These are phyloP conservation scores for Lasioglossum malachurum DNA, from an alignment of 2,888 invertebrate genomes.

Conservation along the genomic window DNA sequence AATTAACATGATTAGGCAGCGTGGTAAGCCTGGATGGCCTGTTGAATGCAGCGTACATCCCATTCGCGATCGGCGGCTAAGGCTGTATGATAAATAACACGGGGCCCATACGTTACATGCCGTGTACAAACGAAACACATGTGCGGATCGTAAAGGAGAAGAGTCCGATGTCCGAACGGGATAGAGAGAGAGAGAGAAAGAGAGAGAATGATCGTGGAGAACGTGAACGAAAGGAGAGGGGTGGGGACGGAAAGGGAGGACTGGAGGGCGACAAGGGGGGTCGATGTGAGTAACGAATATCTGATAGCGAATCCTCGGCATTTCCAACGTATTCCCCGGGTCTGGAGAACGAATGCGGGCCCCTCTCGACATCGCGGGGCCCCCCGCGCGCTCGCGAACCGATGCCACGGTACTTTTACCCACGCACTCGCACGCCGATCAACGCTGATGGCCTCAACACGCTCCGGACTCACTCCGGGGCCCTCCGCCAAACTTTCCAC, in stretches of 20 bases:
- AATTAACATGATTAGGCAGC: conserved; percentile 71
- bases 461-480: neutral
- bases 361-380: conserved; percentile 68
- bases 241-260: neutral
- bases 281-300: conserved; percentile 77
- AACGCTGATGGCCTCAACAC: conserved; percentile 22
- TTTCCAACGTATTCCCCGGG: conserved; percentile 71
- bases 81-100: conserved; percentile 72
- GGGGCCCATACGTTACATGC: conserved; percentile 71
- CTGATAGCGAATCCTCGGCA: conserved; percentile 76
- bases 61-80: conserved; percentile 70
- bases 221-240: neutral
- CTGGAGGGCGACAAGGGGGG: conserved; percentile 29
- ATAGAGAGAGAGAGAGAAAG: conserved; percentile 38
- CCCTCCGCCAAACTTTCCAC: conserved; percentile 10
- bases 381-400: conserved; percentile 70
- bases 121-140: conserved; percentile 72
- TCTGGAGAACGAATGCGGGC: conserved; percentile 75
- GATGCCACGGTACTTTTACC: conserved; percentile 70
- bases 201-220: neutral
- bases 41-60: conserved; percentile 67
- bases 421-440: conserved; percentile 71
- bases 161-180: conserved; percentile 62
- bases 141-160: conserved; percentile 68
- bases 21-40: conserved; percentile 54